Evolutionary conservation across 2,888 invertebrate genomes (phyloP), one percentile per base, ranked within the genome.

Genomic region (Epinotia nisella): DNA sequence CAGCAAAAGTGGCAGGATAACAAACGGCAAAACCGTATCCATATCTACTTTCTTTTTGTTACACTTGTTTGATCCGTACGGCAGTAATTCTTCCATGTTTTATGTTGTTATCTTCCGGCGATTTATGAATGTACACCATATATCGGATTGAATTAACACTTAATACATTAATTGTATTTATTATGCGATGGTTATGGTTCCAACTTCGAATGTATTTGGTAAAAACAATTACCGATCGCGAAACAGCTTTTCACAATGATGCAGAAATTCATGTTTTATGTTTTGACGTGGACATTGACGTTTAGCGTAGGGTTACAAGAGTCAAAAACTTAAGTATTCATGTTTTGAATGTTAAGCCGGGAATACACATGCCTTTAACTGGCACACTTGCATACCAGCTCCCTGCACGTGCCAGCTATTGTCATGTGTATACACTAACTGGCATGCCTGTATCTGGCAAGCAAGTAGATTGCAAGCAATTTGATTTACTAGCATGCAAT

Each of bases 21-120:
- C 75, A 77, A 91, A 93, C 10, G 94, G 94, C 74, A 92, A 80
- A 74, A 92, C 65, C 45, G 87, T 81, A 82, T 92, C 93, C 74
- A 80, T 79, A 69, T 91, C 89, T 70, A 90, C 74, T 87, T 89
- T 92, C 78, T 89, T 92, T 66, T 78, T 80, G 74, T 76, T 81
- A 2, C 83, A 75, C 79, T 83, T 90, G 79, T 79, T 87, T 10
- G 81, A 72, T 35, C 81, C 83, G 76, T 83, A 84, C 9, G 86
- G 83, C 74, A 89, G 76, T 70, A 91, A 79, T 79, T 93, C 93
- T 78, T 91, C 89, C 75, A 90, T 78, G 41, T 86, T 87, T 51
- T 90, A 76, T 9, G 85, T 77, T 66, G 85, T 81, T 69, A 80
- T 77, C 67, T 85, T 83, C 88, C 89, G 89, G 75, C 75, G 83